Evolutionary conservation across 2,888 invertebrate genomes (phyloP).

Genomic region (Tanaodytes sp.): DNA sequence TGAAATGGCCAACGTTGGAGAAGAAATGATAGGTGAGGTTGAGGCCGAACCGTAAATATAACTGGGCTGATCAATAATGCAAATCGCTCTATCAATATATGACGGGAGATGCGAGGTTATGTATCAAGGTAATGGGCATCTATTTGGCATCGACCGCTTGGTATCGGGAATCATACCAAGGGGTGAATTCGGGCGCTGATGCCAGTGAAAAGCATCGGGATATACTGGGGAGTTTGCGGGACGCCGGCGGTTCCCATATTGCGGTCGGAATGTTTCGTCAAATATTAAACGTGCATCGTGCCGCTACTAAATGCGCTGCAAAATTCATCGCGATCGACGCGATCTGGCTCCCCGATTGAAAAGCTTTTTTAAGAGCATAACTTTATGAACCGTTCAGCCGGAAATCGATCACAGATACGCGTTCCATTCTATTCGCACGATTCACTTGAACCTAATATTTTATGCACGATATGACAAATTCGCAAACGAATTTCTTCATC

Average conservation of each 20-base stretch:
- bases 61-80: conserved; percentile 40
- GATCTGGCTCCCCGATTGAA: conserved; percentile 65
- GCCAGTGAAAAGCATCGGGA: conserved; percentile 46
- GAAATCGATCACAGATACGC: too few species aligned
- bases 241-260: conserved; percentile 63
- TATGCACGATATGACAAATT: too few species aligned
- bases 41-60: conserved; percentile 38
- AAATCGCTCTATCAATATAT: conserved; percentile 46
- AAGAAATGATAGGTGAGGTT: conserved; percentile 56
- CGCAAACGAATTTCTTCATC: too few species aligned
- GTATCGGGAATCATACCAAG: conserved; percentile 48
- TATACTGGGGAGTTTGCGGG: conserved; percentile 57
- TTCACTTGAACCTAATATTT: too few species aligned
- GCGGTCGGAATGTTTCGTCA: conserved; percentile 70
- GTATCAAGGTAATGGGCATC: conserved; percentile 67
- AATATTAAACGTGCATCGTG: conserved; percentile 69
- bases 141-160: conserved; percentile 52
- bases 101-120: conserved; percentile 59
- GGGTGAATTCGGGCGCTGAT: conserved; percentile 45
- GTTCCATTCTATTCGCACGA: too few species aligned
- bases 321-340: conserved; percentile 68
- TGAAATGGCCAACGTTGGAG: too few species aligned
- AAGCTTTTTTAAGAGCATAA: conserved; percentile 59
- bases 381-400: conserved; percentile 54
- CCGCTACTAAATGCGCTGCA: conserved; percentile 65